A percentile compares a stretch with the other conserved stretches of the same genome.
Evolutionary conservation across 2,113 vertebrate genomes (phyloP).

Genomic region (Bos indicus): DNA sequence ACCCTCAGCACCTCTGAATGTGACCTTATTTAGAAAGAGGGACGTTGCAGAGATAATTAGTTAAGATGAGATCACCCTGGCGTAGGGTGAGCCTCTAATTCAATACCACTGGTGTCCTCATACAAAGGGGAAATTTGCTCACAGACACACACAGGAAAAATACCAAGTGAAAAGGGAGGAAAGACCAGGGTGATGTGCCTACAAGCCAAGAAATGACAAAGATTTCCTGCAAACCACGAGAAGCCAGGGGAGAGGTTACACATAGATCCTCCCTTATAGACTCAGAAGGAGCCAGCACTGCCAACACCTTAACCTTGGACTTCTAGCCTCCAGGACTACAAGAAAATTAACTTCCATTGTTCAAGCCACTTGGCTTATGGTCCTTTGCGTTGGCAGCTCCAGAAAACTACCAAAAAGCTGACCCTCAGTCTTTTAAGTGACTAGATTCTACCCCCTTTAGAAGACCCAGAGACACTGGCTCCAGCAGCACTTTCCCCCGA

Average conservation of each 20-base stretch:
- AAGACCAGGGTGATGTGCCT: no score
- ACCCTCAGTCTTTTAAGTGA: neutral
- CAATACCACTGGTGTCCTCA: neutral
- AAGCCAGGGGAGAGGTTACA: neutral
- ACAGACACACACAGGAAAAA: neutral
- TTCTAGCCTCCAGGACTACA: neutral
- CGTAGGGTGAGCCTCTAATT: neutral
- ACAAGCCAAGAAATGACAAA: neutral
- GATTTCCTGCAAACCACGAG: neutral
- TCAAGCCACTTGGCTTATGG: neutral
- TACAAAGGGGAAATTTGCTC: neutral
- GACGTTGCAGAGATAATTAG: neutral
- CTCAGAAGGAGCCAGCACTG: neutral
- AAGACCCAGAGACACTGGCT: neutral
- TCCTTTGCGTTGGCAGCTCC: neutral
- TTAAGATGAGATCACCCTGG: neutral
- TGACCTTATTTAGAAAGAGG: neutral
- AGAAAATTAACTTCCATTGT: neutral
- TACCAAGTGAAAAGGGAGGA: neutral
- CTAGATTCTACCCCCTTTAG: rapidly evolving
- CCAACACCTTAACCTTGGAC: neutral
- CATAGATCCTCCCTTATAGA: neutral
- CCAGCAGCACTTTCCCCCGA: neutral
- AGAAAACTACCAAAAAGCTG: neutral
- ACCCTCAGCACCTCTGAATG: neutral